Evolutionary conservation across 2,888 invertebrate species (phyloP), one percentile per base, ranked within the genome.

Genomic region (Drosophila kanekoi): DNA sequence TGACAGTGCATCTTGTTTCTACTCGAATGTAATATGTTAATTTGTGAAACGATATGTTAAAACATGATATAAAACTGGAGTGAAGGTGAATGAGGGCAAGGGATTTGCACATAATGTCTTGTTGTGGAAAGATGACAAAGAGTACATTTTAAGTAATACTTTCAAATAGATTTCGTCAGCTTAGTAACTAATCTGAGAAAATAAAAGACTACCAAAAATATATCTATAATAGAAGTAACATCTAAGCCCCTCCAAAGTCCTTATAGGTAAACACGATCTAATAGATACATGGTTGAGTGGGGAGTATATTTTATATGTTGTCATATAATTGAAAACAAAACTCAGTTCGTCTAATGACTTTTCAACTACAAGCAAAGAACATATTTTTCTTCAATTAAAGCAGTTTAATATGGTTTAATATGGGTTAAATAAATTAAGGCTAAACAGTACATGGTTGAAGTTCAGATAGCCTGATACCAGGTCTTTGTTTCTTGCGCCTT

Each of bases 21-120:
- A 49, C 59, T 57, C 68, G 41, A 69, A 58, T 75, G 41, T 75
- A 58, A 53, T 73, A 73, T 82, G 87, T 68, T 81, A 84, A 89
- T 73, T 77, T 77, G 67, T 72, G 67, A 61, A 70, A 59, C 66
- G 38, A 77, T 59, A 73, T 81, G 72, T 73, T 73, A 54, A 77
- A 73, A 56, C 40, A 37, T 13, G 41, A 51, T 44, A 45, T 65
- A 60, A 67, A 88, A 75, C 62, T 53, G 44, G 48, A 68, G 65
- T 87, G 74, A 63, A 62, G 54, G 69, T 63, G 72, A 28, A 28
- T 41, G 47, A 49, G 28, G 40, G 18, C 41, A 43, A 28, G 53
- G 23, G 48, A 62, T 47, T 70, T 49, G 74, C 63, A 70, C 45
- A 52, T 11, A 14, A 44, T 58, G 9, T 43, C n/a, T n/a, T n/a